Conservation (phyloP, 2,888 invertebrate species). For the Onthophagus sagittarius region DNA sequence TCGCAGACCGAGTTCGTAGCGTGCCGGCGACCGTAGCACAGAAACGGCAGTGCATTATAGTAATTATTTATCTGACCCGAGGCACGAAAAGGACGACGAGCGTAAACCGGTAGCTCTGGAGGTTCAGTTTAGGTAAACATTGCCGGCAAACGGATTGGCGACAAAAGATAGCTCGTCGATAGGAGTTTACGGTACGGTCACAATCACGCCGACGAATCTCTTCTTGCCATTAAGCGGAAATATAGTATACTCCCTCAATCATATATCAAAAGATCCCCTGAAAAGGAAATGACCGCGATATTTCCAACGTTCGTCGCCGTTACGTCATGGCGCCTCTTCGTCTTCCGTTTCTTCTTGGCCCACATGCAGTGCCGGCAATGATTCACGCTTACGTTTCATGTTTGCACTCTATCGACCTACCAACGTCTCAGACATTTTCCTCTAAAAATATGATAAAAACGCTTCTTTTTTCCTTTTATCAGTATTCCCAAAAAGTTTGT, state of each 20-base stretch:
- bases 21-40: neutral
- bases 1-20: neutral
- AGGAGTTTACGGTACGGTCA: neutral
- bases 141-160: neutral
- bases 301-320: neutral
- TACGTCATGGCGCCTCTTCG: neutral
- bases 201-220: neutral
- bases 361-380: conserved; percentile 3
- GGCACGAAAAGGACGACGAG: neutral
- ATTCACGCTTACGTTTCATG: neutral
- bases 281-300: neutral
- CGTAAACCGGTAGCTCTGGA: conserved; percentile 4
- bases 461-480: too few species aligned
- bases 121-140: conserved; percentile 10
- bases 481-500: too few species aligned
- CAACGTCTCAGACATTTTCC: neutral
- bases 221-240: neutral
- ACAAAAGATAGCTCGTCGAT: neutral
- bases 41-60: conserved; percentile 5
- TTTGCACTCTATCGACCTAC: too few species aligned
- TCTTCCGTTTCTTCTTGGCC: neutral
- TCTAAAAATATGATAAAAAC: neutral
- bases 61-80: conserved; percentile 10
- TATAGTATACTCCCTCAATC: neutral
- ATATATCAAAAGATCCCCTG: neutral